Percentiles rank a stretch among this genome's conserved stretches.
Evolutionary conservation across 2,888 invertebrate genomes (phyloP).

Genomic region (Emesis russula): DNA sequence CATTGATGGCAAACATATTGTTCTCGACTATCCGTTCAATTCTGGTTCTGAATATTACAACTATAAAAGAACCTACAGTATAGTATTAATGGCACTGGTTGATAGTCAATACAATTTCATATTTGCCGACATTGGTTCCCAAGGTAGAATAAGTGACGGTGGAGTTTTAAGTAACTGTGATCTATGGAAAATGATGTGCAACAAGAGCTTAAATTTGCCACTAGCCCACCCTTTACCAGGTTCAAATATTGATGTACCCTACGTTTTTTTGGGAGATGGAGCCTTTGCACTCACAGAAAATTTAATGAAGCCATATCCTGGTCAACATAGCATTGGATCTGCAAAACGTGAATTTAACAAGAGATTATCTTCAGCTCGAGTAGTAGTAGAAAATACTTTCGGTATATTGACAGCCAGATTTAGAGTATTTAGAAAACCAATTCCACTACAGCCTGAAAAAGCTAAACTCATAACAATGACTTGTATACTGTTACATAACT

Average conservation of each 20-base stretch:
- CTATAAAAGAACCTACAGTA: slow-evolving; percentile 80
- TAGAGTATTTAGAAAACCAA: slow-evolving; percentile 61
- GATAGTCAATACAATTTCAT: slow-evolving; percentile 83
- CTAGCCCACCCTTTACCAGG: slow-evolving; percentile 60
- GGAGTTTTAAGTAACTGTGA: slow-evolving; percentile 48
- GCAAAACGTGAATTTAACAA: slow-evolving; percentile 53
- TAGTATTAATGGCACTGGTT: slow-evolving; percentile 83
- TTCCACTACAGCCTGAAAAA: slow-evolving; percentile 57
- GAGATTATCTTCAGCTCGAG: slow-evolving; percentile 45
- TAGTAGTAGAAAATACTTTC: slow-evolving; percentile 69
- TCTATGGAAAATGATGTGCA: slow-evolving; percentile 63
- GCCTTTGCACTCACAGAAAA: slow-evolving; percentile 68
- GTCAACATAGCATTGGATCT: slow-evolving; percentile 51
- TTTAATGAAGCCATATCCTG: slow-evolving; percentile 84
- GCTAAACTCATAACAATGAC: slow-evolving; percentile 60
- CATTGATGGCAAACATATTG: slow-evolving; percentile 58
- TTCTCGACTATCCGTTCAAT: slow-evolving; percentile 57
- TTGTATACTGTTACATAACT: slow-evolving; percentile 74
- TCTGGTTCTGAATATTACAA: slow-evolving; percentile 71
- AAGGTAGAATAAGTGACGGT: slow-evolving; percentile 59
- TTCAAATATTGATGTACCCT: slow-evolving; percentile 47
- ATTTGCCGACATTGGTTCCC: slow-evolving; percentile 79
- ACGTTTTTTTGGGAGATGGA: slow-evolving; percentile 73
- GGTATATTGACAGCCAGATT: slow-evolving; percentile 60
- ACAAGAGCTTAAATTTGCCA: slow-evolving; percentile 80